phyloP scores from a whole-genome alignment of 2,797 vertebrate species.

The Selene dorsalis region DNA sequence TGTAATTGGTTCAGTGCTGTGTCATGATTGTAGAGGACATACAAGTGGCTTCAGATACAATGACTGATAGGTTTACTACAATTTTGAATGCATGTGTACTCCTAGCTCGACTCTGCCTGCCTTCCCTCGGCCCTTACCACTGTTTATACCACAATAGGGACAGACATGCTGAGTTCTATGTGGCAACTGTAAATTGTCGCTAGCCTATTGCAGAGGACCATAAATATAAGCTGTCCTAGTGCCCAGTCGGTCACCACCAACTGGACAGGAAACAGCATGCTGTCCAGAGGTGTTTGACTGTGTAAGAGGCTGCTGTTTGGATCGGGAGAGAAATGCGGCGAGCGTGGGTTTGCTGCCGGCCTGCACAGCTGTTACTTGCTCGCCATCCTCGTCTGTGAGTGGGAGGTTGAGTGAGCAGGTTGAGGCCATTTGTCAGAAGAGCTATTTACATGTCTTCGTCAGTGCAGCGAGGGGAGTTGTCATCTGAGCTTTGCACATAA shows the following conservation, averaged over 20 bases:
- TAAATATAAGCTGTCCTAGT: conserved; percentile 70
- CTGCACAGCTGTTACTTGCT: conserved; percentile 29
- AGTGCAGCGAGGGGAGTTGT: conserved; percentile 40
- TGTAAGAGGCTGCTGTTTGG: conserved; percentile 11
- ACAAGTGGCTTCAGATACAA: conserved; percentile 41
- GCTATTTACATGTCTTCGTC: conserved; percentile 51
- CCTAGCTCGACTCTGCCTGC: conserved; percentile 47
- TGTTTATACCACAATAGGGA: conserved; percentile 68
- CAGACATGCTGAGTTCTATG: conserved; percentile 54
- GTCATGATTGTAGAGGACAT: conserved; percentile 62
- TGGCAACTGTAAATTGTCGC: conserved; percentile 64
- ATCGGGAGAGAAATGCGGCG: conserved; percentile 43
- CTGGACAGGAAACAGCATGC: conserved; percentile 16
- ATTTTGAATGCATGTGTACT: conserved; percentile 58
- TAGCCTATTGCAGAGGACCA: conserved; percentile 52
- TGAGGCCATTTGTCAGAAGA: conserved; percentile 58
- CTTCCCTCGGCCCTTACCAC: conserved; percentile 46
- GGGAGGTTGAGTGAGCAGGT: conserved; percentile 58
- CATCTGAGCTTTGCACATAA: conserved; percentile 44
- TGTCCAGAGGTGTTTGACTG: conserved; percentile 28
- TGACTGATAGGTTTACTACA: conserved; percentile 62
- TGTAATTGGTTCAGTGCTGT: conserved; percentile 65
- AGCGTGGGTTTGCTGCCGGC: conserved; percentile 29
- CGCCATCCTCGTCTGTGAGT: conserved; percentile 23
- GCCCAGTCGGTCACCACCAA: conserved; percentile 38